phyloP scores from a whole-genome alignment of 2,888 invertebrate genomes.

The Ptilodon capucinus region DNA sequence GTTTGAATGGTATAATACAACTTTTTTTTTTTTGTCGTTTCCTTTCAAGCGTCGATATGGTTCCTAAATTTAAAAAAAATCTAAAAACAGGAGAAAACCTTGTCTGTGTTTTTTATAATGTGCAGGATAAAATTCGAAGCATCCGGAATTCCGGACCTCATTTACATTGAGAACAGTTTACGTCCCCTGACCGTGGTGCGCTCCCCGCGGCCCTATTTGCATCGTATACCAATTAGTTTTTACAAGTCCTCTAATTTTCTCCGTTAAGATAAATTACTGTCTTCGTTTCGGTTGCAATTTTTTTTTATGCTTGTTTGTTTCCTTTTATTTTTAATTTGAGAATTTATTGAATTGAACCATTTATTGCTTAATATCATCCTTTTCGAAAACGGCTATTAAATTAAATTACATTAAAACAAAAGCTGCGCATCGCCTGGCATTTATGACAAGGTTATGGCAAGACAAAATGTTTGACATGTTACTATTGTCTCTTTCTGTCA shows the following conservation, averaged over 20 bases:
- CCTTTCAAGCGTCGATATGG: neutral
- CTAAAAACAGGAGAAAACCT: conserved; percentile 19
- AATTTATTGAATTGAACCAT: too few species aligned
- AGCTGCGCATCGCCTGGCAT: too few species aligned
- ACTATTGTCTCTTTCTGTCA: too few species aligned
- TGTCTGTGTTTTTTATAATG: conserved; percentile 32
- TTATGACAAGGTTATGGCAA: too few species aligned
- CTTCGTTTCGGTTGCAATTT: conserved; percentile 11
- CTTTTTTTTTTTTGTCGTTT: too few species aligned
- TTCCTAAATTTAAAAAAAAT: neutral
- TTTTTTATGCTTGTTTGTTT: neutral
- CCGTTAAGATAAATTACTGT: conserved; percentile 38
- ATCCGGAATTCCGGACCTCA: conserved; percentile 47
- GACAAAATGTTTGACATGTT: too few species aligned
- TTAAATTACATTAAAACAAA: too few species aligned
- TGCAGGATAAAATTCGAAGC: conserved; percentile 54
- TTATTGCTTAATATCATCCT: too few species aligned
- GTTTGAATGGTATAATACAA: too few species aligned
- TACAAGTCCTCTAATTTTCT: conserved; percentile 63
- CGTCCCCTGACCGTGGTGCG: conserved; percentile 49
- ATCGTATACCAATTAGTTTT: conserved; percentile 73
- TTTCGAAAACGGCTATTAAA: too few species aligned
- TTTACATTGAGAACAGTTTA: conserved; percentile 70
- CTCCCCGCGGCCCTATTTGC: conserved; percentile 60
- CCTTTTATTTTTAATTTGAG: too few species aligned